phyloP scores from a whole-genome alignment of 2,797 vertebrate genomes.

The Aplochiton taeniatus region DNA sequence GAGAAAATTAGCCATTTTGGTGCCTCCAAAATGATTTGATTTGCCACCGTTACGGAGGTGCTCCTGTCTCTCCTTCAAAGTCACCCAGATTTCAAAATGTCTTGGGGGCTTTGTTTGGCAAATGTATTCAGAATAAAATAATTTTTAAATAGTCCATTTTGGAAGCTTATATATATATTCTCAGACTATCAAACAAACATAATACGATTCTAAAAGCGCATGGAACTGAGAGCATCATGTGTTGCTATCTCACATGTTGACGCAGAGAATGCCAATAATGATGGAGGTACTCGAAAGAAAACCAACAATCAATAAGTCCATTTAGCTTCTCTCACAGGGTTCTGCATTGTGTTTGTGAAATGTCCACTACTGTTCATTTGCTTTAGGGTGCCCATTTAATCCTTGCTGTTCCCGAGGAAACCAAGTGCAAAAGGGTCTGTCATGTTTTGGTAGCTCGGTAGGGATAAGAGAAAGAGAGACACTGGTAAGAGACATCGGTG shows the following conservation, averaged over 20 bases:
- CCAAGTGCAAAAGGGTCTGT: too few relatives aligned
- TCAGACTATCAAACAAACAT: too few relatives aligned
- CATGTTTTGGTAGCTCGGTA: too few relatives aligned
- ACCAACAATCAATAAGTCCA: neutral
- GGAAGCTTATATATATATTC: too few relatives aligned
- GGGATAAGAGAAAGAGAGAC: too few relatives aligned
- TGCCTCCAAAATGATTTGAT: slow-evolving; percentile 62
- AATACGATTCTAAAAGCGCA: too few relatives aligned
- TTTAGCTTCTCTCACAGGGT: neutral
- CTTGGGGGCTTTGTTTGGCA: neutral
- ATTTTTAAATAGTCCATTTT: slow-evolving; percentile 7
- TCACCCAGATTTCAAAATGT: neutral
- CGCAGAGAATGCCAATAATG: neutral
- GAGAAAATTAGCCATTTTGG: slow-evolving; percentile 62
- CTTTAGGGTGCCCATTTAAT: neutral
- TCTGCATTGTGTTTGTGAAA: neutral
- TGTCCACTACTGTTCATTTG: neutral
- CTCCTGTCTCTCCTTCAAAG: slow-evolving; percentile 1
- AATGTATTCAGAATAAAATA: slow-evolving; percentile 19
- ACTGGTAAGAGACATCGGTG: too few relatives aligned
- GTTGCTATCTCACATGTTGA: neutral
- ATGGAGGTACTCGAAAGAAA: neutral
- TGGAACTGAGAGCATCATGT: too few relatives aligned
- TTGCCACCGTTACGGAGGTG: slow-evolving; percentile 53
- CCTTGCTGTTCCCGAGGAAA: too few relatives aligned